Evolutionary conservation across 1,140 invertebrate genomes (phyloP).

Genomic region (Monomorium pharaonis): DNA sequence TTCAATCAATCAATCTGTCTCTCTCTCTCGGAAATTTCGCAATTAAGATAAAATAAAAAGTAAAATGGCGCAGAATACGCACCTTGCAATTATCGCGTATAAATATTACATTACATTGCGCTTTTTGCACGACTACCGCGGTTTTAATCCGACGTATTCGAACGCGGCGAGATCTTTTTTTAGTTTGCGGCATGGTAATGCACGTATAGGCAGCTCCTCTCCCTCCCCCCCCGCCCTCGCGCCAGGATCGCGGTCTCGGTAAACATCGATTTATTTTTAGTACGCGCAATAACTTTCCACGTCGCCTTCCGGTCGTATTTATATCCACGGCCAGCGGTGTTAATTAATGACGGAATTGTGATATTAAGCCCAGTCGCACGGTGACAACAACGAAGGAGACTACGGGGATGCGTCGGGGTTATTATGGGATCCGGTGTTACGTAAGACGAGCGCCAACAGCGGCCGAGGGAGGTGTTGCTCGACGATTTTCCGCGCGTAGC

Average conservation of each 20-base stretch:
- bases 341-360: conserved; percentile 54
- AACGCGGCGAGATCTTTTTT: background rate
- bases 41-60: too few relatives aligned
- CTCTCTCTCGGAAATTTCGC: too few relatives aligned
- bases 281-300: conserved; percentile 17
- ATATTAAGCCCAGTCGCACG: conserved; percentile 24
- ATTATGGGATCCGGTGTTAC: conserved; percentile 15
- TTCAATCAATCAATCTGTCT: too few relatives aligned
- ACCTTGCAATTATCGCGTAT: background rate
- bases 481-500: background rate
- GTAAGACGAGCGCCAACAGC: background rate
- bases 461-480: background rate
- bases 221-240: background rate
- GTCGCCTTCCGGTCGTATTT: conserved; percentile 45
- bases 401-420: conserved; percentile 17
- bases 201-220: background rate
- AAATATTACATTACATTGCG: background rate
- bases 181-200: background rate
- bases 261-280: conserved; percentile 45
- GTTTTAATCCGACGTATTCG: background rate
- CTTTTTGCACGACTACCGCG: background rate
- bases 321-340: conserved; percentile 19
- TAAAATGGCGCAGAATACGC: background rate
- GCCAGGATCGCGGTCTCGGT: background rate
- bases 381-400: background rate